Percentiles rank a stretch among this genome's conserved stretches.
Evolutionary conservation across 2,113 vertebrate genomes (phyloP).

Genomic region (Eidolon helvum): DNA sequence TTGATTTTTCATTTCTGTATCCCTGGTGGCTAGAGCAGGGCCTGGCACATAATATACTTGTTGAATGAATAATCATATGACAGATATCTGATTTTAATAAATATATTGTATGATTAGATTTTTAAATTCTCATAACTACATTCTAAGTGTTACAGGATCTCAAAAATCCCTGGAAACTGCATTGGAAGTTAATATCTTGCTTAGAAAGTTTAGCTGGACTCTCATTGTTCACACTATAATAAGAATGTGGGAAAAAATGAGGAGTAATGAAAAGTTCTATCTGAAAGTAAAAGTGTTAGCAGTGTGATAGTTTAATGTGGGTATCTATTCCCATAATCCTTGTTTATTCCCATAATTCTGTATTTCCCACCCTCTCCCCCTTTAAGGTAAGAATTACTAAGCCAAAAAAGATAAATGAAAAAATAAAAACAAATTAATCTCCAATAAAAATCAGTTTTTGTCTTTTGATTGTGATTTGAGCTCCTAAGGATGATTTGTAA

Average conservation of each 20-base stretch:
- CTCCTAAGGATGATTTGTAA: neutral
- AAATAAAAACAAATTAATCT: neutral
- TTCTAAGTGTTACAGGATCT: neutral
- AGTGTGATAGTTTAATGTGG: constrained; percentile 3
- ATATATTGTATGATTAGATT: neutral
- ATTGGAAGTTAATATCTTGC: neutral
- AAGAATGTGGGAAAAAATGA: neutral
- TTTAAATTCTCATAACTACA: neutral
- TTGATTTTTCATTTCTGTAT: neutral
- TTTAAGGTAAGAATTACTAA: constrained; percentile 26
- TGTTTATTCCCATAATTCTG: neutral
- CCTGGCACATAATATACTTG: neutral
- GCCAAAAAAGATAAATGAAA: neutral
- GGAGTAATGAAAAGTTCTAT: neutral
- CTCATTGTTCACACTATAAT: neutral
- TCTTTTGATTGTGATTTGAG: neutral
- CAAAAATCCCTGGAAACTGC: neutral
- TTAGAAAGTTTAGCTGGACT: neutral
- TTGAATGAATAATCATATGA: neutral
- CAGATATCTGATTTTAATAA: neutral
- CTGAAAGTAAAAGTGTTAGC: constrained; percentile 33
- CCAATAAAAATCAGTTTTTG: constrained; percentile 2
- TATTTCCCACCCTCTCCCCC: neutral
- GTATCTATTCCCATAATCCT: neutral
- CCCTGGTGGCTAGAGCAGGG: neutral